Percentiles rank a stretch among this genome's conserved stretches.
Evolutionary conservation across 1,140 invertebrate genomes (phyloP).

Genomic region (Drosophila gunungcola): DNA sequence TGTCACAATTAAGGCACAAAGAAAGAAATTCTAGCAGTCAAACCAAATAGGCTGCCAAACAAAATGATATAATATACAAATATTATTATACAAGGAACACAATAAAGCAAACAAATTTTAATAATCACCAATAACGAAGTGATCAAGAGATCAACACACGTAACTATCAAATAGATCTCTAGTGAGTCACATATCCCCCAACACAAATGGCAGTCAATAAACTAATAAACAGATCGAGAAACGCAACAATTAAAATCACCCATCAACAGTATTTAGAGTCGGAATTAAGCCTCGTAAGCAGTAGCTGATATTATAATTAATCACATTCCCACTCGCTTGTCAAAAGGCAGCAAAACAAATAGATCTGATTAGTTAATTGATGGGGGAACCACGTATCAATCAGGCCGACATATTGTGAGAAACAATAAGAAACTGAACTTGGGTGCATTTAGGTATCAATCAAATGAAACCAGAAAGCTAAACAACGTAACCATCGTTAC

Average conservation of each 20-base stretch:
- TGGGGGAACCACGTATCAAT: slow-evolving; percentile 21
- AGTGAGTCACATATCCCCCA: background rate
- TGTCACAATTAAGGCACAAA: slow-evolving; percentile 6
- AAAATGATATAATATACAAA: background rate
- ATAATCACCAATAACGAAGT: slow-evolving; percentile 7
- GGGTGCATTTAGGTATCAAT: slow-evolving; percentile 1
- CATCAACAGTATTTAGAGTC: background rate
- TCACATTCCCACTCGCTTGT: slow-evolving; percentile 7
- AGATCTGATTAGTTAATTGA: slow-evolving; percentile 19
- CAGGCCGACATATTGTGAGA: background rate
- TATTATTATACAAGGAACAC: background rate
- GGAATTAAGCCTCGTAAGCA: slow-evolving; percentile 1
- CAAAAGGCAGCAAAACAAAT: background rate
- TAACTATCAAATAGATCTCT: background rate
- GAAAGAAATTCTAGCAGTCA: slow-evolving; percentile 1
- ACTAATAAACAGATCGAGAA: slow-evolving; percentile 9
- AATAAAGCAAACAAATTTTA: background rate
- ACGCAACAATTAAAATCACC: slow-evolving; percentile 6
- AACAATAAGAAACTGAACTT: background rate
- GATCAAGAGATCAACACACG: slow-evolving; percentile 23
- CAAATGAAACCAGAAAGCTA: background rate
- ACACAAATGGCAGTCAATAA: slow-evolving; percentile 3
- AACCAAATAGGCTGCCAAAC: background rate
- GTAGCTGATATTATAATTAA: slow-evolving; percentile 8
- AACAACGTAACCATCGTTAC: background rate